phyloP scores from a whole-genome alignment of 2,888 invertebrate species.

The Ormyrus thymus region DNA sequence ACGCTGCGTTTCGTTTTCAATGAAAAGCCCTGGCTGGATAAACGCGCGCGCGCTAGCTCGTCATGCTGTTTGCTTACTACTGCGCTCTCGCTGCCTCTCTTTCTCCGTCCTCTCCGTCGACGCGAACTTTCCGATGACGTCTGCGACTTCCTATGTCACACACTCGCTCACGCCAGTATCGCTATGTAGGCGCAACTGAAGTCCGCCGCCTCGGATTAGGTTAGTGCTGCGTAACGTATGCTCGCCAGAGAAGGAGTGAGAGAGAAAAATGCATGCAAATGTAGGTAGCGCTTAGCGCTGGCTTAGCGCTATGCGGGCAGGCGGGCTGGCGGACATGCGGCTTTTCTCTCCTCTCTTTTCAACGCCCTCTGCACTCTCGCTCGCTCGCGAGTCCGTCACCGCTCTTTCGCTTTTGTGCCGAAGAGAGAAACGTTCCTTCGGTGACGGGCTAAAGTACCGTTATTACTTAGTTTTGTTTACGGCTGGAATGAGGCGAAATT shows the following conservation, averaged over 20 bases:
- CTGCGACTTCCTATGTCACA: conserved; percentile 36
- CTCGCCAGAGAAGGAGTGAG: too few relatives aligned
- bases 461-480: conserved; percentile 16
- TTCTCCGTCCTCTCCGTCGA: not conserved
- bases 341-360: not conserved
- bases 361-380: not conserved
- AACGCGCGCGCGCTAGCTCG: not conserved
- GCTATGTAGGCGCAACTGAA: conserved; percentile 41
- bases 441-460: conserved; percentile 18
- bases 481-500: conserved; percentile 13
- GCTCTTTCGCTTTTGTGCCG: conserved; percentile 14
- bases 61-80: conserved; percentile 20
- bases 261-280: not conserved
- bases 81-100: conserved; percentile 3
- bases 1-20: not conserved
- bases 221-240: conserved; percentile 2
- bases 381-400: not conserved
- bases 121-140: conserved; percentile 53
- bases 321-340: too few relatives aligned
- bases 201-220: conserved; percentile 4
- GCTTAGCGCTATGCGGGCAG: too few relatives aligned
- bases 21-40: not conserved
- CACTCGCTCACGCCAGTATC: conserved; percentile 9
- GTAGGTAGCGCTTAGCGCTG: not conserved
- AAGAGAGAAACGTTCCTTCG: conserved; percentile 12